Percentiles rank a stretch among this genome's conserved stretches.
Conservation (phyloP, 2,888 invertebrate genomes). For the Brassicogethes aeneus region DNA sequence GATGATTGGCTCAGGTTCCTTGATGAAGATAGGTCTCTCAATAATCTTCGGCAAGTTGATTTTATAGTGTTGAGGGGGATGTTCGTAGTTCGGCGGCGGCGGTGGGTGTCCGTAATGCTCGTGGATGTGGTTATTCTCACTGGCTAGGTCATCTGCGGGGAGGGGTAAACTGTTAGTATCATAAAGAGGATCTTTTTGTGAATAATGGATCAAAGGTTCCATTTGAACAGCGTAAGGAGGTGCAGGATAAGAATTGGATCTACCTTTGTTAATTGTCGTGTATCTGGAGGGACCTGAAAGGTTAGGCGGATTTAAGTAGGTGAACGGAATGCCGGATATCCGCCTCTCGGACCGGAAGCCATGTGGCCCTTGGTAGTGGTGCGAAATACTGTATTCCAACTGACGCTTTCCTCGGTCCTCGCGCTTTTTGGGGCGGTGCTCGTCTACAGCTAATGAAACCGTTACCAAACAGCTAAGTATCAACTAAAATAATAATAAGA, state of each 20-base stretch:
- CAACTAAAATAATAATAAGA: slow-evolving; percentile 42
- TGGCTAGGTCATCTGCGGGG: slow-evolving; percentile 41
- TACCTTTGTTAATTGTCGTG: slow-evolving; percentile 31
- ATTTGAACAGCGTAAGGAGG: slow-evolving; percentile 73
- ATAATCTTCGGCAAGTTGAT: slow-evolving; percentile 29
- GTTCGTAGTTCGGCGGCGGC: slow-evolving; percentile 27
- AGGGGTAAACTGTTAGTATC: slow-evolving; percentile 42
- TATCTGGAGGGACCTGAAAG: slow-evolving; percentile 31
- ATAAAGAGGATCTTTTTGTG: slow-evolving; percentile 69
- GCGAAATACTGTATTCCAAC: slow-evolving; percentile 50
- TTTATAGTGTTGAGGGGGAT: slow-evolving; percentile 25
- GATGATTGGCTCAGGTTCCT: slow-evolving; percentile 82
- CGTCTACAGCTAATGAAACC: slow-evolving; percentile 43
- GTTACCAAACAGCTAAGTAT: slow-evolving; percentile 47
- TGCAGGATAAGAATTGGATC: slow-evolving; percentile 41
- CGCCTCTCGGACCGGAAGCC: slow-evolving; percentile 47
- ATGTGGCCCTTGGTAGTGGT: slow-evolving; percentile 48
- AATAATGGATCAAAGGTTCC: slow-evolving; percentile 73
- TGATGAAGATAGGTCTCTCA: slow-evolving; percentile 44
- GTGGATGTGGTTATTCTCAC: slow-evolving; percentile 41
- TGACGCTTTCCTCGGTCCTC: slow-evolving; percentile 49
- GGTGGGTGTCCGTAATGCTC: slow-evolving; percentile 26
- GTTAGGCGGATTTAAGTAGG: slow-evolving; percentile 29
- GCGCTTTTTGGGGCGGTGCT: slow-evolving; percentile 35
- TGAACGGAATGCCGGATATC: slow-evolving; percentile 41